phyloP scores from a whole-genome alignment of 2,797 vertebrate species.

The Etheostoma perlongum region DNA sequence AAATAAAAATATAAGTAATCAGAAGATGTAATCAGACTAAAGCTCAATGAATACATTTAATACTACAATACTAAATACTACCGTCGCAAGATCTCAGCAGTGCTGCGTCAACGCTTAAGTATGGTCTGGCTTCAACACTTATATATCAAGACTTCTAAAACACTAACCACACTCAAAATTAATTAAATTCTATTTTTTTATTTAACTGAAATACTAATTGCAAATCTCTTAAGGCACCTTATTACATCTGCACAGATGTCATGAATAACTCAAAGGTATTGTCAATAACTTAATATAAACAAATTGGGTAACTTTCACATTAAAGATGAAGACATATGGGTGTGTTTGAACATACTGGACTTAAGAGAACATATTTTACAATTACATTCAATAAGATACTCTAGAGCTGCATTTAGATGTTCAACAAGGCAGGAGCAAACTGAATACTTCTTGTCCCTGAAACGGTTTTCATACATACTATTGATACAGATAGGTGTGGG shows the following conservation, averaged over 20 bases:
- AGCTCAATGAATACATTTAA: too few relatives aligned
- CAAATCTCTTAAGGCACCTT: conserved; percentile 79
- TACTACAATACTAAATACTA: too few relatives aligned
- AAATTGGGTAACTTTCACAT: conserved; percentile 42
- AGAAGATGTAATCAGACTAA: too few relatives aligned
- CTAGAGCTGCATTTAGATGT: conserved; percentile 11
- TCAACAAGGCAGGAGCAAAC: neutral
- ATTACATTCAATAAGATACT: conserved; percentile 43
- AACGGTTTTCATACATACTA: conserved; percentile 3
- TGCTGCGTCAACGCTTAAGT: too few relatives aligned
- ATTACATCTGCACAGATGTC: conserved; percentile 49
- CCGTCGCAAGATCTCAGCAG: too few relatives aligned
- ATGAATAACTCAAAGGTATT: conserved; percentile 32
- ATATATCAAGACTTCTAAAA: too few relatives aligned
- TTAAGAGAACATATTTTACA: conserved; percentile 21
- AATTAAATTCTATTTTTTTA: conserved; percentile 53
- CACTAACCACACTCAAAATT: too few relatives aligned
- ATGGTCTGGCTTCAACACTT: too few relatives aligned
- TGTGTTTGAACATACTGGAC: neutral
- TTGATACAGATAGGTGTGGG: neutral
- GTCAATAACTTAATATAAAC: conserved; percentile 63
- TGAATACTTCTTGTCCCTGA: conserved; percentile 5
- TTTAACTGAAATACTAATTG: conserved; percentile 65
- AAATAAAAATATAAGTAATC: too few relatives aligned
- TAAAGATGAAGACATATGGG: conserved; percentile 25